Conservation (phyloP, 2,797 vertebrate species). For the Pseudochirops cupreus region DNA sequence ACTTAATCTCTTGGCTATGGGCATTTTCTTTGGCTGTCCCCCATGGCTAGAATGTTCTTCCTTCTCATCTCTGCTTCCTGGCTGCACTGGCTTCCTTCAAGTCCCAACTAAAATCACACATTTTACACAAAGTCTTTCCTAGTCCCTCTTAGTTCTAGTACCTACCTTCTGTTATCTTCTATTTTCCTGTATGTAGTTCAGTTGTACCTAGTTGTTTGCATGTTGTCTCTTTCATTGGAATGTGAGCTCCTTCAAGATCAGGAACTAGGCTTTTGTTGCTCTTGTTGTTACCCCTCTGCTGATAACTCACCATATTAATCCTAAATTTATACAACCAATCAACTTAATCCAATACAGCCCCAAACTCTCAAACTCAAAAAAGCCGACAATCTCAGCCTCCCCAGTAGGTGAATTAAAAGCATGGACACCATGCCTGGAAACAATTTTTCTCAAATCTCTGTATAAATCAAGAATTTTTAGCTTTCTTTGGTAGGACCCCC, state of each 20-base stretch:
- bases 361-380: not conserved
- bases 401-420: not conserved
- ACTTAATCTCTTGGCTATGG: no score
- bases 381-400: not conserved
- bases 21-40: no score
- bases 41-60: no score
- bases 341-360: not conserved
- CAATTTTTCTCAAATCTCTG: not conserved
- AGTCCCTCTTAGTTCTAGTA: not conserved
- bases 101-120: no score
- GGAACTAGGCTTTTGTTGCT: not conserved
- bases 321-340: not conserved
- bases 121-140: not conserved
- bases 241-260: not conserved
- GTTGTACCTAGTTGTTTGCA: not conserved
- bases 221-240: not conserved
- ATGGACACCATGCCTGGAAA: not conserved
- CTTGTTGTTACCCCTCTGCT: not conserved
- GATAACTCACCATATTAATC: not conserved
- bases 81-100: no score
- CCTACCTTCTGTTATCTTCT: not conserved
- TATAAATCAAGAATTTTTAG: not conserved
- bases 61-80: no score
- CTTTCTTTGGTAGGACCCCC: not conserved
- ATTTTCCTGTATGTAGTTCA: not conserved